Evolutionary conservation across 2,888 invertebrate genomes (phyloP), one percentile per base, ranked within the genome.

Genomic region (Noctua comes): DNA sequence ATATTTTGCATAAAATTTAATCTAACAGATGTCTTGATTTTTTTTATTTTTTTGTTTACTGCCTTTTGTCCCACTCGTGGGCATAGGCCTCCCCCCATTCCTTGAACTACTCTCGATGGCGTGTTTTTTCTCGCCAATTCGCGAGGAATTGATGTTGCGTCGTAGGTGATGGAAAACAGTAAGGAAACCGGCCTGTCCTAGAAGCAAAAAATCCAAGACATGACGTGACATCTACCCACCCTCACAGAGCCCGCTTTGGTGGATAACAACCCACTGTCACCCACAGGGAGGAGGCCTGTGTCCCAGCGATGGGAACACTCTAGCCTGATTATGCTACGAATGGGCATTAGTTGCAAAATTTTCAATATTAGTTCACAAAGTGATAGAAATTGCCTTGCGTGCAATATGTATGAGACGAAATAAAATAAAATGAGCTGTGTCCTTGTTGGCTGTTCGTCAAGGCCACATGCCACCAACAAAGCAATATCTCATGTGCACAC

Each of bases 401-500:
- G 51, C 51, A 68, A 51, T 57, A 64, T 27, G 43, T 24, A 36
- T 36, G 13, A 59, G 13, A 36, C 36, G 3, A 72, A 70, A 62
- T 73, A 51, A 62, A 59, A 83, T 72, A 54, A 36, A 65, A 68
- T 57, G 40, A 27, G 13, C n/a, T 16, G 71, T 73, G 24, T n/a
- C 21, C 5, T 57, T 5, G 62, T 74, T 72, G 27, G 27, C 62
- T 73, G 36, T 54, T 54, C 27, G 10, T 68, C 66, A 77, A 70
- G 70, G 73, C 54, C 62, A 82, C 18, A 10, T 73, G 73, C 40
- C 69, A n/a, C 59, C 74, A 78, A 78, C 79, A 84, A 76, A 76
- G 80, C 40, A 73, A 83, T 83, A 79, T 73, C 64, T 75, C 79
- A 75, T 66, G n/a, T 73, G 79, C 80, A 76, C 75, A 62, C 62